These are phyloP conservation scores for Drosophila buzzatii DNA, from an alignment of 2,888 invertebrate genomes.

Conservation along the genomic window DNA sequence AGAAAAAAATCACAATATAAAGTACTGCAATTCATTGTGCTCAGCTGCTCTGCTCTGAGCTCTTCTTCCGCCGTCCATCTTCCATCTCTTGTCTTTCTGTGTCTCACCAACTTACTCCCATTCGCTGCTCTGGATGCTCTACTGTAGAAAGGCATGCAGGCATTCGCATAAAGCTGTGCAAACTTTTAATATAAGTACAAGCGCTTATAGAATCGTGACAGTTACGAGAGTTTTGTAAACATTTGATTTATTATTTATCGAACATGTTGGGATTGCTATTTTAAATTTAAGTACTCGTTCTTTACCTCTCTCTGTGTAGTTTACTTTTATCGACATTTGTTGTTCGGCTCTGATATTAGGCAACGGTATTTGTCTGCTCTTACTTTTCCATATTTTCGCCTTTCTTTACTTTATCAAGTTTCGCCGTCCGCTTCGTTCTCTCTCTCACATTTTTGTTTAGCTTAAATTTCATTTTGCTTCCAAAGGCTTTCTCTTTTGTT, in stretches of 20 bases:
- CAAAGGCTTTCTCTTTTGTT: neutral
- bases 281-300: neutral
- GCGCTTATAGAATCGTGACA: neutral
- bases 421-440: neutral
- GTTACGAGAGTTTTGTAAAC: neutral
- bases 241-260: constrained; percentile 1
- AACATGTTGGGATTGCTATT: neutral
- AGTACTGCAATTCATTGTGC: constrained; percentile 78
- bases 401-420: neutral
- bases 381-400: neutral
- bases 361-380: neutral
- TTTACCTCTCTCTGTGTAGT: neutral
- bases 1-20: constrained; percentile 73
- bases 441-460: neutral
- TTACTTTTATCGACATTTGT: neutral
- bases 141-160: neutral
- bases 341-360: neutral
- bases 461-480: neutral
- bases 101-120: neutral
- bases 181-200: neutral
- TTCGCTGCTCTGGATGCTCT: constrained; percentile 24
- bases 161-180: neutral
- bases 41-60: constrained; percentile 56
- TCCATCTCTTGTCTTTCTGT: neutral
- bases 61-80: constrained; percentile 1